Conservation (phyloP, 1,140 invertebrate genomes). For the Ridgeia piscesae region DNA sequence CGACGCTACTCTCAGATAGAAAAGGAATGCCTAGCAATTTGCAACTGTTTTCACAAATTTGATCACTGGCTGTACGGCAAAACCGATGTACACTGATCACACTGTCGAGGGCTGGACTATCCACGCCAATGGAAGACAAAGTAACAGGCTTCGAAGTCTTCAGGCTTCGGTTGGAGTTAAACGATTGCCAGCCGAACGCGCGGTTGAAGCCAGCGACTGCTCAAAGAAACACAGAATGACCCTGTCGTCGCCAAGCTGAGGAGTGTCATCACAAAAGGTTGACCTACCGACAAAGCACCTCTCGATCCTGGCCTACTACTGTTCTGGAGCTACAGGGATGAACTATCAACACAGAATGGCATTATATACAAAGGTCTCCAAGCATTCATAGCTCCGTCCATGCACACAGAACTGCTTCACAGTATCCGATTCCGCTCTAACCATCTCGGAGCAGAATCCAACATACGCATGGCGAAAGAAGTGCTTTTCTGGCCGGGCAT, state of each 20-base stretch:
- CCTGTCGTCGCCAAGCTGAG: not conserved
- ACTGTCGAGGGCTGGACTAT: conserved; percentile 27
- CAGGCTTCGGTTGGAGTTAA: not conserved
- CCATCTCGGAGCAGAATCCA: too few relatives aligned
- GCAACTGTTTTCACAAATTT: conserved; percentile 8
- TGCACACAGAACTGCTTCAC: too few relatives aligned
- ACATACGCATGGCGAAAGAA: too few relatives aligned
- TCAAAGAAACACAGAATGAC: conserved; percentile 11
- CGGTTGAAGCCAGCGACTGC: not conserved
- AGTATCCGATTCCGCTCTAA: too few relatives aligned
- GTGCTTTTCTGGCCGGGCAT: too few relatives aligned
- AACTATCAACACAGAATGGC: too few relatives aligned
- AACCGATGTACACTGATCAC: not conserved
- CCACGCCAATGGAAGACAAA: conserved; percentile 3
- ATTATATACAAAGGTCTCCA: too few relatives aligned
- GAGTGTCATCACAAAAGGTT: not conserved
- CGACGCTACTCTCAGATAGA: conserved; percentile 60
- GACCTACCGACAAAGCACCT: conserved; percentile 5
- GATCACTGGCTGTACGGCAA: conserved; percentile 15
- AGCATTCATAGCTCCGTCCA: too few relatives aligned
- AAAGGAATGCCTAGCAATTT: conserved; percentile 58
- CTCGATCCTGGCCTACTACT: not conserved
- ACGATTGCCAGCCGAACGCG: not conserved
- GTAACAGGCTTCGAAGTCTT: conserved; percentile 12
- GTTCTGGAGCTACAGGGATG: too few relatives aligned